Evolutionary conservation across 2,888 invertebrate species (phyloP).

Genomic region (Mesorhabditis sp.): DNA sequence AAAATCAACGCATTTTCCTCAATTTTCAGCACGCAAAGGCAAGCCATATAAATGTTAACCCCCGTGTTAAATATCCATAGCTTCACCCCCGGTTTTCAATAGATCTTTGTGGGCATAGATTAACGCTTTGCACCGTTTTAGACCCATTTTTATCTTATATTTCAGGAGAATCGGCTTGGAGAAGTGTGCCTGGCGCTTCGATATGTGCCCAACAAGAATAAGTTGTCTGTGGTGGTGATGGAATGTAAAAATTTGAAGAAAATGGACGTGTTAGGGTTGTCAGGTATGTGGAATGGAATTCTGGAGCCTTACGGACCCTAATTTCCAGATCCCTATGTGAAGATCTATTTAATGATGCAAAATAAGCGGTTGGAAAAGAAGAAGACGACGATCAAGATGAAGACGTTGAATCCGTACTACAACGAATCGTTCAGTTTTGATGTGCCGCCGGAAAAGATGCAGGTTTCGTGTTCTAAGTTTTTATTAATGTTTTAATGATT

Average conservation of each 20-base stretch:
- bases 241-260: conserved; percentile 99
- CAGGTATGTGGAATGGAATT: conserved; percentile 69
- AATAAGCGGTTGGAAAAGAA: conserved; percentile 99
- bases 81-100: too few species aligned
- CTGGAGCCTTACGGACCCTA: neutral
- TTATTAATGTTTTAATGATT: conserved; percentile 8
- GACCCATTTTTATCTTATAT: neutral
- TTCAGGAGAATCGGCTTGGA: conserved; percentile 73
- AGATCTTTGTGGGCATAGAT: too few species aligned
- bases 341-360: conserved; percentile 99
- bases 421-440: conserved; percentile 99
- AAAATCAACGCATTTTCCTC: too few species aligned
- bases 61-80: too few species aligned
- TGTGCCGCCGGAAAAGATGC: conserved; percentile 99
- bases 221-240: conserved; percentile 93
- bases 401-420: conserved; percentile 99
- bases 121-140: neutral
- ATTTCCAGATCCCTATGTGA: conserved; percentile 84
- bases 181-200: conserved; percentile 99
- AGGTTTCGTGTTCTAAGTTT: conserved; percentile 67
- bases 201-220: conserved; percentile 98
- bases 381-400: conserved; percentile 99
- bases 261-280: conserved; percentile 98
- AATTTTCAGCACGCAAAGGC: too few species aligned
- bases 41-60: too few species aligned